Evolutionary conservation across 2,797 vertebrate species (phyloP).

Genomic region (Arctocebus calabarensis): DNA sequence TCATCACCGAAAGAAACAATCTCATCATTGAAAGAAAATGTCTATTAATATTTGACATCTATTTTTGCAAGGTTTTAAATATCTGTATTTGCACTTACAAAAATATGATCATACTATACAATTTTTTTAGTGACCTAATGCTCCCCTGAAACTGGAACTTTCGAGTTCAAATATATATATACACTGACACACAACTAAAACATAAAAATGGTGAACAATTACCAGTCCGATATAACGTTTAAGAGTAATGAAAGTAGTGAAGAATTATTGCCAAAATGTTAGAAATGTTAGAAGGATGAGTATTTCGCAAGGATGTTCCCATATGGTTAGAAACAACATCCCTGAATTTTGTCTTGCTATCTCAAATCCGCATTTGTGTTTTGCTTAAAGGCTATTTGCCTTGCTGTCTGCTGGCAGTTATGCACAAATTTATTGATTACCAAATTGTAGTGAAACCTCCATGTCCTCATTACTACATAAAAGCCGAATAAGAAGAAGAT

Average conservation of each 20-base stretch:
- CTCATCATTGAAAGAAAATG: neutral
- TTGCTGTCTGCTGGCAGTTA: neutral
- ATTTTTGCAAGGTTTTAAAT: neutral
- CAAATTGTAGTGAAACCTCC: neutral
- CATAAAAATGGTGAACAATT: neutral
- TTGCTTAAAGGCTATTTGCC: conserved; percentile 23
- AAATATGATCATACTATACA: neutral
- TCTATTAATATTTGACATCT: neutral
- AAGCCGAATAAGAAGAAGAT: neutral
- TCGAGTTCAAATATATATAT: neutral
- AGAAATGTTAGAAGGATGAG: neutral
- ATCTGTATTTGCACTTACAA: neutral
- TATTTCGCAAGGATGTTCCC: neutral
- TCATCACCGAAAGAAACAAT: neutral
- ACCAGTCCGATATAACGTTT: neutral
- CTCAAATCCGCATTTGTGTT: conserved; percentile 26
- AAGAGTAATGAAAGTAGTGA: neutral
- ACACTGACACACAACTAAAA: neutral
- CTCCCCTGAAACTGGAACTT: neutral
- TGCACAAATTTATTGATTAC: neutral
- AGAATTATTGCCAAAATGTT: neutral
- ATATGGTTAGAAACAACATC: conserved; percentile 3
- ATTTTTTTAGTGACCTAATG: neutral
- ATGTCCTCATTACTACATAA: neutral
- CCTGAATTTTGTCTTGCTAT: neutral